Evolutionary conservation across 1,140 invertebrate species (phyloP), one percentile per base, ranked within the genome.

Genomic region (Kradibia gibbosae): DNA sequence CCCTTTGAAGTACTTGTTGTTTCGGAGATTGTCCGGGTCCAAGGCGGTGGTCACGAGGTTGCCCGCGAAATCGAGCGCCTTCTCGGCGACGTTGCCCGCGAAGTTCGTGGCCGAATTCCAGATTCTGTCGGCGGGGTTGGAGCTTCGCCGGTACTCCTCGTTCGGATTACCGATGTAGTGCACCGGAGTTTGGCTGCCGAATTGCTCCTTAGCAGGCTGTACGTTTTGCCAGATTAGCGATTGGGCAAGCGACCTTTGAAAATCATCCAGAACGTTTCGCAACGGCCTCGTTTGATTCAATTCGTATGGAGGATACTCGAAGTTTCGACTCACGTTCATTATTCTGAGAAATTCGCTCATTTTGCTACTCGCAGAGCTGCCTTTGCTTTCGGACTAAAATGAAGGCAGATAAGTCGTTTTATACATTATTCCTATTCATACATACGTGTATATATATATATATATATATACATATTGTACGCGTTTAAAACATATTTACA

Each of bases 191-290:
- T 65, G 13, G 34, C 34, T 65, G 22, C 39, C 22, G n/a, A n/a
- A n/a, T 62, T 34, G 42, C n/a, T 45, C n/a, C 2, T 5, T 22
- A 53, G 42, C 31, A 17, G 39, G 31, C 8, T 65, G 50, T n/a
- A 1, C 20, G 53, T 53, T 71, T 78, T 78, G 62, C n/a, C 36
- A 39, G 31, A 53, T 25, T 50, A 25, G 17, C 53, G 76, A 78
- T 80, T 60, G 17, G 15, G 70, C 31, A 7, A 80, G 8, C 34
- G 78, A 73, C 45, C 62, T 10, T 48, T 73, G 53, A 53, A 73
- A 80, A 22, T 72, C 28, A 17, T 73, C 53, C 55, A 60, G 31
- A 34, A 34, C 28, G 48, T 48, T 55, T 39, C 11, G 70, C 1
- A 78, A n/a, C 17, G 17, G 17, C 31, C 42, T 25, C 36, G 60